phyloP scores from a whole-genome alignment of 2,888 invertebrate species.

The Lysandra bellargus region DNA sequence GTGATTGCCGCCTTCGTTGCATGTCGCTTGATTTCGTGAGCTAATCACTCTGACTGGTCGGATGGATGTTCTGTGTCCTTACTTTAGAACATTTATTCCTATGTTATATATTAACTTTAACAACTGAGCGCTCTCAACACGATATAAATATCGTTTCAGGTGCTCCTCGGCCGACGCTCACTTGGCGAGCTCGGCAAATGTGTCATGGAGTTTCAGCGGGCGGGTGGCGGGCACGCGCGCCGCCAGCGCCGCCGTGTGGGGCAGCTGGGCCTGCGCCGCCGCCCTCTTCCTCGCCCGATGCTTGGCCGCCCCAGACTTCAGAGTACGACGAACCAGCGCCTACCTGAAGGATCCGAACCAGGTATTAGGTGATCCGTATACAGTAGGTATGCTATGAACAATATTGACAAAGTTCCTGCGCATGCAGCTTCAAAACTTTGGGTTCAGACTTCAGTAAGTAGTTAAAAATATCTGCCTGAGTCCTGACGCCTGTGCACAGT shows the following conservation, averaged over 20 bases:
- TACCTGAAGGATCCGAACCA: slow-evolving; percentile 61
- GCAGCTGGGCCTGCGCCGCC: slow-evolving; percentile 64
- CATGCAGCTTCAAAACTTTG: no score
- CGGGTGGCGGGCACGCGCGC: slow-evolving; percentile 60
- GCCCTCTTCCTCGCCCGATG: slow-evolving; percentile 66
- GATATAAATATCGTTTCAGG: slow-evolving; percentile 44
- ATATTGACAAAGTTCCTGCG: no score
- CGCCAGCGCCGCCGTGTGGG: slow-evolving; percentile 63
- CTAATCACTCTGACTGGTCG: no score
- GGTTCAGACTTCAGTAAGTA: no score
- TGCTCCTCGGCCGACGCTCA: slow-evolving; percentile 63
- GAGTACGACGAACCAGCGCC: slow-evolving; percentile 56
- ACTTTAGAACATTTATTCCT: neutral
- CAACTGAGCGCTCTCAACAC: neutral
- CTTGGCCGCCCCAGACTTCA: slow-evolving; percentile 67
- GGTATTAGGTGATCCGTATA: slow-evolving; percentile 42
- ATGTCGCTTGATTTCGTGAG: no score
- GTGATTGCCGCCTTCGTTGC: no score
- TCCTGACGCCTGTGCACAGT: no score
- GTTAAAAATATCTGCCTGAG: no score
- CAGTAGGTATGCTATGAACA: no score
- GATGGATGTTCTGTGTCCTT: no score
- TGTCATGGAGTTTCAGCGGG: slow-evolving; percentile 56
- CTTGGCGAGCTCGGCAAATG: slow-evolving; percentile 53
- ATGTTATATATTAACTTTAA: neutral